These are phyloP conservation scores for Dipus sagitta DNA, from an alignment of 2,797 vertebrate species.

Conservation along the genomic window DNA sequence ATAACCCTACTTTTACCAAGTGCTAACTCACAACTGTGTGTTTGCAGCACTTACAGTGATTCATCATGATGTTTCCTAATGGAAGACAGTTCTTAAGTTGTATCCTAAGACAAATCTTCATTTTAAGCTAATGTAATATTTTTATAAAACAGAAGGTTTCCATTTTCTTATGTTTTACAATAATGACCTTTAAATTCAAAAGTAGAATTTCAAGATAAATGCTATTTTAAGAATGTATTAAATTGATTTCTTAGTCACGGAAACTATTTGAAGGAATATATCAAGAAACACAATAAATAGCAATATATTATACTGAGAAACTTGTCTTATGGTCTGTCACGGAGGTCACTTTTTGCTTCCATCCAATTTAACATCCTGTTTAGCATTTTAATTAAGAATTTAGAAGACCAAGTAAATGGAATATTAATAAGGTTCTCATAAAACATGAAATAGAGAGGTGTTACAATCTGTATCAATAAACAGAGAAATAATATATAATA, in stretches of 20 bases:
- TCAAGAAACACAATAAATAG: conserved; percentile 67
- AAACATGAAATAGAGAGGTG: conserved; percentile 61
- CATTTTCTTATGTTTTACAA: neutral
- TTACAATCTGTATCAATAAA: conserved; percentile 36
- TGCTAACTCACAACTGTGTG: neutral
- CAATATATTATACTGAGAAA: conserved; percentile 54
- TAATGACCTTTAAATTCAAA: conserved; percentile 37
- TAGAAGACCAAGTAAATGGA: conserved; percentile 74
- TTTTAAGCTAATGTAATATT: conserved; percentile 17
- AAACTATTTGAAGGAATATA: conserved; percentile 63
- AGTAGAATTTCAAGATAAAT: conserved; percentile 2
- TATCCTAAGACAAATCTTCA: neutral
- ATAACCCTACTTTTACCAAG: neutral
- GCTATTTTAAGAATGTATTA: conserved; percentile 43
- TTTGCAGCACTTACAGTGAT: conserved; percentile 7
- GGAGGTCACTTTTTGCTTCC: conserved; percentile 68
- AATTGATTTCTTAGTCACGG: conserved; percentile 60
- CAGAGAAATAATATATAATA: conserved; percentile 51
- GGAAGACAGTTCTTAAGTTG: neutral
- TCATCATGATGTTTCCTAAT: neutral
- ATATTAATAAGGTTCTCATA: conserved; percentile 78
- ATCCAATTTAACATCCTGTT: conserved; percentile 79
- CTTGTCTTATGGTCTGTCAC: conserved; percentile 55
- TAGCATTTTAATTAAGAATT: conserved; percentile 84
- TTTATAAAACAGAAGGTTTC: neutral